Conservation (phyloP, 2,797 vertebrate genomes). For the Eleutherodactylus coqui region DNA sequence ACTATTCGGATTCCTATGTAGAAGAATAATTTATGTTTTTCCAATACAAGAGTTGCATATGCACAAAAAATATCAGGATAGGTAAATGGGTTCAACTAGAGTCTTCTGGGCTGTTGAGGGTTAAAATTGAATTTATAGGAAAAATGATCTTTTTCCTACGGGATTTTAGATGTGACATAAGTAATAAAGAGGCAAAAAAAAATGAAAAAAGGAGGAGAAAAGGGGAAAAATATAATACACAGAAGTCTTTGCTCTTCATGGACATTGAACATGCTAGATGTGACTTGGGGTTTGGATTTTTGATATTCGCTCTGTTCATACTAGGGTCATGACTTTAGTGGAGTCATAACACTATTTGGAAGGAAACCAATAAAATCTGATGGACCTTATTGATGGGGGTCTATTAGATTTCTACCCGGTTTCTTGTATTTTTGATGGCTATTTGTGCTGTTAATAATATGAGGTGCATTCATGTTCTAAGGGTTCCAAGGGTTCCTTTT, state of each 20-base stretch:
- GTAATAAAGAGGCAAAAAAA: background rate
- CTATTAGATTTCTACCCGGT: too few relatives aligned
- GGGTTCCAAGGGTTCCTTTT: too few relatives aligned
- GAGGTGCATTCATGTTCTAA: too few relatives aligned
- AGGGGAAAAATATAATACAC: background rate
- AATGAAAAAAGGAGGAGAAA: background rate
- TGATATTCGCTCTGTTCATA: too few relatives aligned
- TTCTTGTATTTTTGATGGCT: background rate
- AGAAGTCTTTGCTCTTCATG: background rate
- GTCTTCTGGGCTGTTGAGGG: background rate
- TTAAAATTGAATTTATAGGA: background rate
- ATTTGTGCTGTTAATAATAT: background rate
- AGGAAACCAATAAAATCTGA: background rate
- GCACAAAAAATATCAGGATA: background rate
- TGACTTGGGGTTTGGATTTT: background rate
- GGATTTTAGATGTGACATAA: background rate
- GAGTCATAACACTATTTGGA: background rate
- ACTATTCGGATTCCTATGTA: background rate
- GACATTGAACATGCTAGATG: background rate
- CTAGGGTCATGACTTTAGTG: background rate
- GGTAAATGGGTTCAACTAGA: background rate
- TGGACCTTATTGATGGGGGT: background rate
- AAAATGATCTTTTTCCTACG: background rate
- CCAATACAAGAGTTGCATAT: background rate
- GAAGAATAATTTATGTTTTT: background rate